phyloP scores from a whole-genome alignment of 2,113 vertebrate species.

The Zosterops pallidus region DNA sequence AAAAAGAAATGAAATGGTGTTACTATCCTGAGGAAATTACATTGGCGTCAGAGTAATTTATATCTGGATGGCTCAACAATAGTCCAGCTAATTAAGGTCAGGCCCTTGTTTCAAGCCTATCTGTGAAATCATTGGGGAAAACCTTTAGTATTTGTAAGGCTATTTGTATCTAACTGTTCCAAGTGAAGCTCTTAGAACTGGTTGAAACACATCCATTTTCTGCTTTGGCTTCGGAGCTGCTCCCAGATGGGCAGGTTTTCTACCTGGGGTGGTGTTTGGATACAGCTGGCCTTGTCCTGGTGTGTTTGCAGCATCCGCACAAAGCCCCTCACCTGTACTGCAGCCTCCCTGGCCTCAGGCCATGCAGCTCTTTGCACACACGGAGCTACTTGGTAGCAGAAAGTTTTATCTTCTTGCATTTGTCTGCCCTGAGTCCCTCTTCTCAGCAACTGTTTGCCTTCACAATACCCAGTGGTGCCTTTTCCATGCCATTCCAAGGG shows the following conservation, averaged over 20 bases:
- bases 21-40: neutral
- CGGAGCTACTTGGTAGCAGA: neutral
- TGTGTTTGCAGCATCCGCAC: too few relatives aligned
- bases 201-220: neutral
- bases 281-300: neutral
- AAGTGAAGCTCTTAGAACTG: neutral
- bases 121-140: neutral
- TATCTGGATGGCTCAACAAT: neutral
- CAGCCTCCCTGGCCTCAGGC: neutral
- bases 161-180: neutral
- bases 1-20: neutral
- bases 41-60: neutral
- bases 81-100: neutral
- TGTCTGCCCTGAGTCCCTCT: neutral
- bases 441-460: neutral
- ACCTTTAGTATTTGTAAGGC: neutral
- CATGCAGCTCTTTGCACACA: neutral
- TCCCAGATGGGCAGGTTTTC: neutral
- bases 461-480: neutral
- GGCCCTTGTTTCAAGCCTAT: neutral
- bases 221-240: rapidly evolving
- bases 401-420: neutral
- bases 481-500: neutral
- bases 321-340: too few relatives aligned
- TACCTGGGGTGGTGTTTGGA: neutral